Evolutionary conservation across 37 sponge, comb jelly and placozoan species (phyloP).

Genomic region (Spongilla lacustris): DNA sequence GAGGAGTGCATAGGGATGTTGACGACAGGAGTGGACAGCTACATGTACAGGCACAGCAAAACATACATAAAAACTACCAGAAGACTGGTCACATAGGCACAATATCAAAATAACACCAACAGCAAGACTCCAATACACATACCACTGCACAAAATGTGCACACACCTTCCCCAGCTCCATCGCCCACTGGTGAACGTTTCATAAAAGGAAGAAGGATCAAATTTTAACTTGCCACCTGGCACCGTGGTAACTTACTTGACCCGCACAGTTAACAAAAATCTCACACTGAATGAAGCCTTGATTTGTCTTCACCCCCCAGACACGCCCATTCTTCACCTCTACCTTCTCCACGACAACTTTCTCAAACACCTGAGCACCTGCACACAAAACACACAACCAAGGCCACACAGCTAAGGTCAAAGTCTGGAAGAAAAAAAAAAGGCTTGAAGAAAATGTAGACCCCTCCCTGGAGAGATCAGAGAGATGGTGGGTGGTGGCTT

Average conservation of each 20-base stretch:
- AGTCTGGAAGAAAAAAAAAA: not conserved
- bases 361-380: slow-evolving; percentile 63
- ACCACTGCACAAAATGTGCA: not conserved
- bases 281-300: slow-evolving; percentile 73
- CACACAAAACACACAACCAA: not conserved
- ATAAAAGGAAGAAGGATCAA: not conserved
- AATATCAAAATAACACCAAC: not conserved
- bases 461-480: not conserved
- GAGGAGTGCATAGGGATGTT: slow-evolving; percentile 58
- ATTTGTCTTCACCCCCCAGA: slow-evolving; percentile 74
- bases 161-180: not conserved
- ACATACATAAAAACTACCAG: not conserved
- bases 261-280: slow-evolving; percentile 81
- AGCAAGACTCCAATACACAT: no score
- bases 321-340: slow-evolving; percentile 47
- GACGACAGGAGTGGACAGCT: slow-evolving; percentile 46
- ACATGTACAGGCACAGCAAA: not conserved
- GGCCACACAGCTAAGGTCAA: not conserved
- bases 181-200: slow-evolving; percentile 3
- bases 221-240: not conserved
- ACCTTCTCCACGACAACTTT: slow-evolving; percentile 62
- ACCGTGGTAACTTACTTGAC: slow-evolving; percentile 50
- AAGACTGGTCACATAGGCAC: not conserved
- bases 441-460: no score
- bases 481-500: not conserved